Conservation (phyloP, 64 coral and sea anemone genomes). For the Anthopleura sola region DNA sequence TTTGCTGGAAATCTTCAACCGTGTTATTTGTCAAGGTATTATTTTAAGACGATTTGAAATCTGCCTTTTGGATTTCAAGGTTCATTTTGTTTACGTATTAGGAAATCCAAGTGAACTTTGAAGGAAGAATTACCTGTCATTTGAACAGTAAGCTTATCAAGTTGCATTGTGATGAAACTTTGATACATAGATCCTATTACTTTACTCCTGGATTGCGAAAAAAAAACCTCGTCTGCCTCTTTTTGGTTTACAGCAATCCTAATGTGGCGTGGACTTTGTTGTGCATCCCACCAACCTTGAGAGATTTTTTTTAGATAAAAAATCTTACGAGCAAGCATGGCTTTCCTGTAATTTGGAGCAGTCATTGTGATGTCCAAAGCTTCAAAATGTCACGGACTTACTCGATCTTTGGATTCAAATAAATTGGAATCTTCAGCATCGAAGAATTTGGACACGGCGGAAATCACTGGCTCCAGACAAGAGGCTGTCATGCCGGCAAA, state of each 20-base stretch:
- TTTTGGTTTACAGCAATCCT: neutral
- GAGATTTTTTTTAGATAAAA: conserved; percentile 2
- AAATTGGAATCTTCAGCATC: neutral
- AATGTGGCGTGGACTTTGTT: neutral
- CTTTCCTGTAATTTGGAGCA: neutral
- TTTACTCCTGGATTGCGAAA: neutral
- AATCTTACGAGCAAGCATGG: neutral
- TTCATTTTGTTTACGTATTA: conserved; percentile 9
- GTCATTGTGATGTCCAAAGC: neutral
- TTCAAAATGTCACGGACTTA: neutral
- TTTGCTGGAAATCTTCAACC: neutral
- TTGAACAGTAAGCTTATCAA: neutral
- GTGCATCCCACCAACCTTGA: neutral
- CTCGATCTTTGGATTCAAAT: neutral
- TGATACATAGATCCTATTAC: neutral
- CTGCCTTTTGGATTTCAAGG: neutral
- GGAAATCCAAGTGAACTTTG: neutral
- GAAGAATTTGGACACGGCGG: neutral
- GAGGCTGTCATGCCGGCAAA: neutral
- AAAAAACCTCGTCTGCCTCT: neutral
- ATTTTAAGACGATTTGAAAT: neutral
- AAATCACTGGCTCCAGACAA: neutral
- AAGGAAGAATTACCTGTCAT: neutral
- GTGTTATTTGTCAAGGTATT: neutral
- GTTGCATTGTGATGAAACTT: neutral